phyloP scores from a whole-genome alignment of 2,113 vertebrate species.

The Psammodynastes pulverulentus region DNA sequence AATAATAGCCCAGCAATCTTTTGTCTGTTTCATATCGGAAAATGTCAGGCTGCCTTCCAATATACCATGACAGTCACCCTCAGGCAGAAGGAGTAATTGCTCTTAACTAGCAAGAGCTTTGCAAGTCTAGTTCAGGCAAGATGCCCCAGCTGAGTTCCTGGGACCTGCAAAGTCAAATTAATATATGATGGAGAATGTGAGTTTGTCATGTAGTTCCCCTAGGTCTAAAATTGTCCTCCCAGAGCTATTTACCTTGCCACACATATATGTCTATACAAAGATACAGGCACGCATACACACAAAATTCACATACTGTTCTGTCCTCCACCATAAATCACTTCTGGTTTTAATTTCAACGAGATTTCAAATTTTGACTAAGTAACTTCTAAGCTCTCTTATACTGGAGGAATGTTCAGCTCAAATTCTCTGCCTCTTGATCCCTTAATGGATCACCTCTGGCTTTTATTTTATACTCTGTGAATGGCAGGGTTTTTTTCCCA shows the following conservation, averaged over 20 bases:
- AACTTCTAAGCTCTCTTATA: neutral
- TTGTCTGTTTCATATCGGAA: conserved; percentile 27
- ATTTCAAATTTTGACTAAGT: neutral
- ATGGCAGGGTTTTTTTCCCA: neutral
- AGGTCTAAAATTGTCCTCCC: neutral
- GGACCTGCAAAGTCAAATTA: neutral
- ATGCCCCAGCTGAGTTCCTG: neutral
- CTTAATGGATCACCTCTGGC: neutral
- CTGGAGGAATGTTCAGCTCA: too few species aligned
- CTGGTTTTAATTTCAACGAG: conserved; percentile 10
- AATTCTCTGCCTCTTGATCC: neutral
- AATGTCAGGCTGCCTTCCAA: conserved; percentile 5
- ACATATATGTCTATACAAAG: neutral
- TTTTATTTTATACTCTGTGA: neutral
- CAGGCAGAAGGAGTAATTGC: conserved; percentile 30
- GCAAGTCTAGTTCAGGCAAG: neutral
- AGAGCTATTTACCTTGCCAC: neutral
- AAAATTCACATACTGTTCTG: neutral
- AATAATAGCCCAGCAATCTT: conserved; percentile 21
- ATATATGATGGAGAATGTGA: neutral
- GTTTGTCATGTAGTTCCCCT: neutral
- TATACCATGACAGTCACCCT: neutral
- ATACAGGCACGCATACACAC: neutral
- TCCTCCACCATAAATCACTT: neutral
- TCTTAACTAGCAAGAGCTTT: neutral